phyloP scores from a whole-genome alignment of 2,797 vertebrate genomes.

The Propithecus deckenii region DNA sequence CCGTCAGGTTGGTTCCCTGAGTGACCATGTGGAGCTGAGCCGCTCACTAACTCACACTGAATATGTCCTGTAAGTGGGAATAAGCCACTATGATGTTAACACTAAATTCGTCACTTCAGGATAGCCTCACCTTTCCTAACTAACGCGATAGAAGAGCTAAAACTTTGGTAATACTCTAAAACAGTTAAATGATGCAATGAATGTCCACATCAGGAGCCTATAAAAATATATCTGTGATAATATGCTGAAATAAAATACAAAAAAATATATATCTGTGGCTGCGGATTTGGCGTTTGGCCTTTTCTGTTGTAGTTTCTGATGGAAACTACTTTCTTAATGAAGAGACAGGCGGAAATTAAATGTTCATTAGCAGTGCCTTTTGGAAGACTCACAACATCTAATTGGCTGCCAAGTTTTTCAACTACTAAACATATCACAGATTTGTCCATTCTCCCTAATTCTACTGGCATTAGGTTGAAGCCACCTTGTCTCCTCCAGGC shows the following conservation, averaged over 20 bases:
- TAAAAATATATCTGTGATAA: neutral
- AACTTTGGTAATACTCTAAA: neutral
- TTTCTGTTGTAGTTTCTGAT: neutral
- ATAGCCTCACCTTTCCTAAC: neutral
- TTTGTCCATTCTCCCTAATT: neutral
- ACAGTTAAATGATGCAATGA: neutral
- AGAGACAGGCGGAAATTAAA: neutral
- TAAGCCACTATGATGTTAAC: too few species aligned
- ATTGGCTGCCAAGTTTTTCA: neutral
- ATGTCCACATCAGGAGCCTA: neutral
- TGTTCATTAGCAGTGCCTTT: neutral
- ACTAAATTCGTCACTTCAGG: neutral
- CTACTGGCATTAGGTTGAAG: neutral
- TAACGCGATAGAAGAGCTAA: neutral
- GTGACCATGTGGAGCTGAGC: fast-evolving
- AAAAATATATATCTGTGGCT: neutral
- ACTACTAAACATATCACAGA: neutral
- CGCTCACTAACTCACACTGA: neutral
- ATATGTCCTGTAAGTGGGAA: neutral
- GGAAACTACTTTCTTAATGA: neutral
- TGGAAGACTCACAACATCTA: neutral
- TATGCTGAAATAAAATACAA: too few species aligned
- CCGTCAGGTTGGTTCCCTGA: neutral
- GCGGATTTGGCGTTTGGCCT: neutral
- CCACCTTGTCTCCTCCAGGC: neutral